These are phyloP conservation scores for Andricus grossulariae DNA, from an alignment of 1,140 invertebrate species.

Conservation along the genomic window DNA sequence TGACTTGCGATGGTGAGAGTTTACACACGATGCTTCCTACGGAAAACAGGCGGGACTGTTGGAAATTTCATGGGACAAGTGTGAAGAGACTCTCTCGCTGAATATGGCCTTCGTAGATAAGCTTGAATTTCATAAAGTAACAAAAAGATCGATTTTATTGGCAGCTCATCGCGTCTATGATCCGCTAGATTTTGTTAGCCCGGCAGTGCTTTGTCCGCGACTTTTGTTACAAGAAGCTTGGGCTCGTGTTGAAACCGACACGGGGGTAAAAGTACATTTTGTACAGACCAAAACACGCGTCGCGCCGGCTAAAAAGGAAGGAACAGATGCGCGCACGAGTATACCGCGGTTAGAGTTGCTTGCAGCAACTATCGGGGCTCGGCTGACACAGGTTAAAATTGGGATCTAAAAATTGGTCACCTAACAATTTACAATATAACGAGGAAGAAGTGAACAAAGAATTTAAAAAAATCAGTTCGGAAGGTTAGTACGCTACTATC, in stretches of 20 bases:
- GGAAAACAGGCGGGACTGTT: background rate
- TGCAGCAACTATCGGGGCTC: slow-evolving; percentile 40
- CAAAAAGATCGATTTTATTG: background rate
- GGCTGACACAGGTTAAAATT: slow-evolving; percentile 51
- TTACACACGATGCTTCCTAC: background rate
- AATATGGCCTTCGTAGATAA: background rate
- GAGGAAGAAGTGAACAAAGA: background rate
- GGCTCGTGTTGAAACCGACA: background rate
- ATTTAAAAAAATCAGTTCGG: background rate
- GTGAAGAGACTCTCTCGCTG: background rate
- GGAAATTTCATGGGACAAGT: slow-evolving; percentile 10
- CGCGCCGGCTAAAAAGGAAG: background rate
- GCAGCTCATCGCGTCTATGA: slow-evolving; percentile 52
- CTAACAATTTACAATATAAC: too few species aligned
- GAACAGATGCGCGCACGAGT: background rate
- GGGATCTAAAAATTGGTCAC: slow-evolving; percentile 45
- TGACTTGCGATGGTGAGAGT: slow-evolving; percentile 32
- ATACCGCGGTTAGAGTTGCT: slow-evolving; percentile 47
- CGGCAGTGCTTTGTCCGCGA: slow-evolving; percentile 54
- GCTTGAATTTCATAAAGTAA: slow-evolving; percentile 7
- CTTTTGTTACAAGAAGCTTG: slow-evolving; percentile 42
- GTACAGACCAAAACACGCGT: background rate
- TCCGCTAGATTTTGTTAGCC: slow-evolving; percentile 60
- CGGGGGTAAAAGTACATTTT: background rate
- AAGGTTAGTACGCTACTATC: background rate